Evolutionary conservation across 2,113 vertebrate genomes (phyloP).

Genomic region (Platysternon megacephalum): DNA sequence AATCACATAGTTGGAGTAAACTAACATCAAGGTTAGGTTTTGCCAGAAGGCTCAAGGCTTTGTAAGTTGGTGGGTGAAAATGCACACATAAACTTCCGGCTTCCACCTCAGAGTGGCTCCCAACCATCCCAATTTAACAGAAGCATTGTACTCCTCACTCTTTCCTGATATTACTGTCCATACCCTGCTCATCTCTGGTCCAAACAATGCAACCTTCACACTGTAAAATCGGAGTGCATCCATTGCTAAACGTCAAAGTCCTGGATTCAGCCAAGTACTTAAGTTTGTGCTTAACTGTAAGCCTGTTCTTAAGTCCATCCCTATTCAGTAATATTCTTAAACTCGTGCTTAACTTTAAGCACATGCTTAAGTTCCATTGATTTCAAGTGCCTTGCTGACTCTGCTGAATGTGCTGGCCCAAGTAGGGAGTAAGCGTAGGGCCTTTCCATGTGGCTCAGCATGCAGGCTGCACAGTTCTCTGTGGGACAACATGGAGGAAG

Average conservation of each 20-base stretch:
- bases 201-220: accelerated
- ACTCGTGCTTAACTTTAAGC: too few species aligned
- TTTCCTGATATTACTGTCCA: accelerated
- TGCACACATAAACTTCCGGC: accelerated
- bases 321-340: too few species aligned
- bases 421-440: not conserved
- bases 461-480: not conserved
- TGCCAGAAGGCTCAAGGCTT: not conserved
- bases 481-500: not conserved
- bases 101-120: not conserved
- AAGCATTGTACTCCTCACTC: not conserved
- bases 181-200: not conserved
- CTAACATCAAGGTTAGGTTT: not conserved
- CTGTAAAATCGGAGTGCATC: not conserved
- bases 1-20: not conserved
- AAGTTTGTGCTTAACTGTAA: not conserved
- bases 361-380: too few species aligned
- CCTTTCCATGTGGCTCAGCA: not conserved
- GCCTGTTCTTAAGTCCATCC: too few species aligned
- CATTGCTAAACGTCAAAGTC: accelerated
- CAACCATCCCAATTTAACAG: not conserved
- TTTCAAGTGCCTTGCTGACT: not conserved
- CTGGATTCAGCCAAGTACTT: not conserved
- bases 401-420: not conserved
- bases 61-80: not conserved